These are phyloP conservation scores for Meteorus cinctellus DNA, from an alignment of 2,888 invertebrate genomes.

Conservation along the genomic window DNA sequence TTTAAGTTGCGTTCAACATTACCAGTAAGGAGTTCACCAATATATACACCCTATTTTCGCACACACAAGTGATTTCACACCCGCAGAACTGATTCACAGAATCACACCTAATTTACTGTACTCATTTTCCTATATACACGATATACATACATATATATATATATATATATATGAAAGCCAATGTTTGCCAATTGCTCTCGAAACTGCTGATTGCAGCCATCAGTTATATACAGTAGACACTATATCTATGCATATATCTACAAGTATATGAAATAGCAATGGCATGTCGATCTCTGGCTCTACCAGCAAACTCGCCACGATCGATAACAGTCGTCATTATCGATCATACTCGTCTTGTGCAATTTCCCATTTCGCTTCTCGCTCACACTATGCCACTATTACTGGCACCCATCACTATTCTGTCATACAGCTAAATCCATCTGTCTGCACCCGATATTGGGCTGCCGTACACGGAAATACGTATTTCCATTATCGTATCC, in stretches of 20 bases:
- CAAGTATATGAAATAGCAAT: not conserved
- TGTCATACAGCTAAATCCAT: slow-evolving; percentile 23
- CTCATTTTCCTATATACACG: not conserved
- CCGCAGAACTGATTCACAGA: slow-evolving; percentile 27
- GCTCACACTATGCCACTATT: not conserved
- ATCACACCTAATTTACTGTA: slow-evolving; percentile 16
- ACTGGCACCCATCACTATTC: slow-evolving; percentile 17
- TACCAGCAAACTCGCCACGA: slow-evolving; percentile 1
- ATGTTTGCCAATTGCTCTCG: slow-evolving; percentile 20
- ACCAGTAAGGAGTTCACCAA: slow-evolving; percentile 6
- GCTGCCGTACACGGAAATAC: slow-evolving; percentile 31
- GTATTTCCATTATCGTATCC: slow-evolving; percentile 28
- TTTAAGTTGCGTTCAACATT: not conserved
- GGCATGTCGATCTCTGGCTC: slow-evolving; percentile 10
- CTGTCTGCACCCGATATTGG: slow-evolving; percentile 35
- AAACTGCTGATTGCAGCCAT: slow-evolving; percentile 34
- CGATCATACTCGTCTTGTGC: slow-evolving; percentile 25
- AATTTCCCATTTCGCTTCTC: slow-evolving; percentile 12
- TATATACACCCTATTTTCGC: not conserved
- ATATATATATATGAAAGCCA: not conserved
- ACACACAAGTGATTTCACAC: slow-evolving; percentile 22
- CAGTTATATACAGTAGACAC: not conserved
- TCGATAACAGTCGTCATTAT: slow-evolving; percentile 31
- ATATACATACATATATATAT: not conserved
- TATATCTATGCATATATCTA: not conserved